Percentiles rank a stretch among this genome's conserved stretches.
Evolutionary conservation across 2,888 invertebrate genomes (phyloP).

Genomic region (Listrodromus nycthemerus): DNA sequence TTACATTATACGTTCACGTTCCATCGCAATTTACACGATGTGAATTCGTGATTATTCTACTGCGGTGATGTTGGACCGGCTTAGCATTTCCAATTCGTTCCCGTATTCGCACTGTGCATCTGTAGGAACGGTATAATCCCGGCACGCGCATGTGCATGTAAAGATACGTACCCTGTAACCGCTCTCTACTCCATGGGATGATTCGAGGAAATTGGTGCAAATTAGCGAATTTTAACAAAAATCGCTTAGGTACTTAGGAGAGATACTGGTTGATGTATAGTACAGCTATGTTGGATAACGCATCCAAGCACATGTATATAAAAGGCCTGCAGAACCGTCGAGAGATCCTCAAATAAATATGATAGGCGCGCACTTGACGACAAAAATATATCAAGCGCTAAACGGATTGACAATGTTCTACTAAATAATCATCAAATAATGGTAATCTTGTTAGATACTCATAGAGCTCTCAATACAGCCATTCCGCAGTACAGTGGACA

Average conservation of each 20-base stretch:
- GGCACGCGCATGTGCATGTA: constrained; percentile 39
- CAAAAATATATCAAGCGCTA: not conserved
- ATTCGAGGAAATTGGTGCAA: constrained; percentile 19
- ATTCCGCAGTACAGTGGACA: not conserved
- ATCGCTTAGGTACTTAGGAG: constrained; percentile 12
- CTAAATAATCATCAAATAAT: constrained; percentile 1
- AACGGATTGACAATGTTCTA: constrained; percentile 13
- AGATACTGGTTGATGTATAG: not conserved
- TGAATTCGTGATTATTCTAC: constrained; percentile 63
- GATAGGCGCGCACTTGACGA: not conserved
- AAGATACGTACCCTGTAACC: constrained; percentile 18
- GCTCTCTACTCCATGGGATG: constrained; percentile 10
- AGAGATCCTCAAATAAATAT: constrained; percentile 20
- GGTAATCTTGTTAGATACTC: not conserved
- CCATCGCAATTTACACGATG: constrained; percentile 61
- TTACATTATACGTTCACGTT: constrained; percentile 53
- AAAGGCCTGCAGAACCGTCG: not conserved
- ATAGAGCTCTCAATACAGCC: not conserved
- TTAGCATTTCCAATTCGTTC: constrained; percentile 65
- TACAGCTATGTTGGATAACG: constrained; percentile 1
- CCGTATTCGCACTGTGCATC: constrained; percentile 30
- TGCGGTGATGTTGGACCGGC: constrained; percentile 48
- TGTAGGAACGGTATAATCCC: constrained; percentile 59
- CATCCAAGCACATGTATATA: not conserved
- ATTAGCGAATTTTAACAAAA: constrained; percentile 44